These are phyloP conservation scores for Ruditapes philippinarum DNA, from an alignment of 1,140 invertebrate species.

Conservation along the genomic window DNA sequence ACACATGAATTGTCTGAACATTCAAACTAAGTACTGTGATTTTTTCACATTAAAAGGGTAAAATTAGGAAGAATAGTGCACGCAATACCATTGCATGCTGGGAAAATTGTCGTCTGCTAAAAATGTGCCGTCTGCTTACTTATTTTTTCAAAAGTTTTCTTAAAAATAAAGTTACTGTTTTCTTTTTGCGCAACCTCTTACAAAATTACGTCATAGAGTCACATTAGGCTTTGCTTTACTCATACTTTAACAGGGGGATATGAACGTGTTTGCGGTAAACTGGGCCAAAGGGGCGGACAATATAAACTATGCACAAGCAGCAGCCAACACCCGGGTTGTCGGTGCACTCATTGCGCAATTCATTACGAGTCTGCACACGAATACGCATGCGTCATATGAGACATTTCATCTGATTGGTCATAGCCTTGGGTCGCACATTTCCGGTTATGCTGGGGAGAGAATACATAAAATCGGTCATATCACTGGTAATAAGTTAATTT, in stretches of 20 bases:
- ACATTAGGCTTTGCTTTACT: no score
- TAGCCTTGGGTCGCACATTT: conserved; percentile 82
- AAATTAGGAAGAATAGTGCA: no score
- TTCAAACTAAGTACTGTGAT: no score
- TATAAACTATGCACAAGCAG: conserved; percentile 95
- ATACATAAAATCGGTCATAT: conserved; percentile 90
- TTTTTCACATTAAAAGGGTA: no score
- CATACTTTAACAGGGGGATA: conserved; percentile 89
- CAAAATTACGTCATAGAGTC: no score
- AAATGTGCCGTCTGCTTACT: no score
- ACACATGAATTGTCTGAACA: no score
- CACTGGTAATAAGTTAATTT: conserved; percentile 87
- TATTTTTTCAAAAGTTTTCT: no score
- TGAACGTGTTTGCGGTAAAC: conserved; percentile 97
- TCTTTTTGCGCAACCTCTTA: no score
- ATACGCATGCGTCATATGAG: conserved; percentile 9
- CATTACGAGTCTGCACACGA: conserved; percentile 82
- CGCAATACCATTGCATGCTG: no score
- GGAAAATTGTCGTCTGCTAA: no score
- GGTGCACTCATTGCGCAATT: conserved; percentile 96
- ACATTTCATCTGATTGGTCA: conserved; percentile 83
- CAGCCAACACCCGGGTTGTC: conserved; percentile 96
- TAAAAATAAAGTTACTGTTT: no score
- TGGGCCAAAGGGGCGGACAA: conserved; percentile 96
- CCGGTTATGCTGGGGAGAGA: conserved; percentile 79